phyloP scores from a whole-genome alignment of 1,140 invertebrate genomes.

The Achatina immaculata region DNA sequence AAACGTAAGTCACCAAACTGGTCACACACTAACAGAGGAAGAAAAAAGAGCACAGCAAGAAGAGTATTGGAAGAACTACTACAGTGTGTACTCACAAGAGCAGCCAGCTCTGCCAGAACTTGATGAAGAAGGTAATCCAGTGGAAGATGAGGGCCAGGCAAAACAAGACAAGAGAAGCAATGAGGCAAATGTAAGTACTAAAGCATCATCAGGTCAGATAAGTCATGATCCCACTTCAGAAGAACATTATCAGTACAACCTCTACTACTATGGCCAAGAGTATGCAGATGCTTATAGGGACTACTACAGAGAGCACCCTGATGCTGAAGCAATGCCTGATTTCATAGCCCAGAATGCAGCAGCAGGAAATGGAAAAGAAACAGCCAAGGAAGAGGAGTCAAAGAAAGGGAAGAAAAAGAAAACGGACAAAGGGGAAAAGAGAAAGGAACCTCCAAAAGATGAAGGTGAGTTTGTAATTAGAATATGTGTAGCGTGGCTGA shows the following conservation, averaged over 20 bases:
- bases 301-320: slow-evolving; percentile 27
- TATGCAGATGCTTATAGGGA: slow-evolving; percentile 40
- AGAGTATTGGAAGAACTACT: slow-evolving; percentile 52
- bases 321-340: slow-evolving; percentile 30
- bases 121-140: slow-evolving; percentile 50
- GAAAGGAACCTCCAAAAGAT: slow-evolving; percentile 44
- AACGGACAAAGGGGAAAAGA: slow-evolving; percentile 52
- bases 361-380: not conserved
- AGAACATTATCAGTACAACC: slow-evolving; percentile 42
- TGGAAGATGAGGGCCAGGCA: slow-evolving; percentile 50
- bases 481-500: not conserved
- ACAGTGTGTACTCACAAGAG: slow-evolving; percentile 46
- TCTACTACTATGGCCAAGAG: slow-evolving; percentile 46
- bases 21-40: slow-evolving; percentile 43
- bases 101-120: slow-evolving; percentile 39
- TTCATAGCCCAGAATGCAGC: not conserved
- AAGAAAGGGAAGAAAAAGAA: slow-evolving; percentile 68
- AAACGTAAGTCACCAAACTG: slow-evolving; percentile 45
- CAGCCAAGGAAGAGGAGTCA: not conserved
- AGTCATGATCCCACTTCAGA: slow-evolving; percentile 39
- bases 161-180: slow-evolving; percentile 61
- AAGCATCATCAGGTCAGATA: slow-evolving; percentile 28
- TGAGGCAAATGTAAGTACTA: slow-evolving; percentile 10
- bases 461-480: slow-evolving; percentile 40
- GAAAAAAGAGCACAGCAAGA: slow-evolving; percentile 44